Percentiles rank a stretch among this genome's conserved stretches.
Evolutionary conservation across 2,888 invertebrate genomes (phyloP).

Genomic region (Dilophus febrilis): DNA sequence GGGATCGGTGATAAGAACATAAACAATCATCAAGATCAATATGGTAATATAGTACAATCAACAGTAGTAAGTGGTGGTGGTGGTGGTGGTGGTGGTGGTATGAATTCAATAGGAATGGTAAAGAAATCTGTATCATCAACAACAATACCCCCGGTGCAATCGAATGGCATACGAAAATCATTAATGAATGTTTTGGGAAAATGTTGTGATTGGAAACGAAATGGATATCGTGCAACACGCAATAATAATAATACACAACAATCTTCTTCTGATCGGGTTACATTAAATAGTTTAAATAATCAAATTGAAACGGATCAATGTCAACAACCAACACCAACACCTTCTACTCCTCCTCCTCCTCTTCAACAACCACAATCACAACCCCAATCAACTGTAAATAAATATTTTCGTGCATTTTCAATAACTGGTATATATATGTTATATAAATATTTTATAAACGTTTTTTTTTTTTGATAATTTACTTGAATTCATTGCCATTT

Average conservation of each 20-base stretch:
- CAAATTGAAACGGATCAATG: no score
- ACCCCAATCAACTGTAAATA: background rate
- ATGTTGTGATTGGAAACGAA: constrained; percentile 18
- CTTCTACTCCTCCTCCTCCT: background rate
- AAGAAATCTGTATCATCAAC: background rate
- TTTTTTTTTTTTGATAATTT: background rate
- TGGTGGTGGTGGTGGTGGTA: background rate
- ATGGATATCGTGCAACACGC: constrained; percentile 4
- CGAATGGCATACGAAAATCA: constrained; percentile 15
- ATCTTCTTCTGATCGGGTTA: constrained; percentile 1
- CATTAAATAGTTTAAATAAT: no score
- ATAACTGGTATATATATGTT: constrained; percentile 1
- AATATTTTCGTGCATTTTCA: constrained; percentile 5
- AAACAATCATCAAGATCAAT: no score
- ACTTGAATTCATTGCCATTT: no score
- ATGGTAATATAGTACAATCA: no score
- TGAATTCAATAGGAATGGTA: background rate
- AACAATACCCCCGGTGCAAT: constrained; percentile 3
- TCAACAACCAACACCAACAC: background rate
- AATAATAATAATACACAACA: constrained; percentile 2
- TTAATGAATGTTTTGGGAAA: constrained; percentile 19
- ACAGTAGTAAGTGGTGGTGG: background rate
- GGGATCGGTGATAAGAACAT: background rate
- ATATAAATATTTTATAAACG: background rate
- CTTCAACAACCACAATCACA: background rate